Base-by-base conservation (phyloP, 2,797 vertebrate genomes). In the Dendrocincla fuliginosa region DNA sequence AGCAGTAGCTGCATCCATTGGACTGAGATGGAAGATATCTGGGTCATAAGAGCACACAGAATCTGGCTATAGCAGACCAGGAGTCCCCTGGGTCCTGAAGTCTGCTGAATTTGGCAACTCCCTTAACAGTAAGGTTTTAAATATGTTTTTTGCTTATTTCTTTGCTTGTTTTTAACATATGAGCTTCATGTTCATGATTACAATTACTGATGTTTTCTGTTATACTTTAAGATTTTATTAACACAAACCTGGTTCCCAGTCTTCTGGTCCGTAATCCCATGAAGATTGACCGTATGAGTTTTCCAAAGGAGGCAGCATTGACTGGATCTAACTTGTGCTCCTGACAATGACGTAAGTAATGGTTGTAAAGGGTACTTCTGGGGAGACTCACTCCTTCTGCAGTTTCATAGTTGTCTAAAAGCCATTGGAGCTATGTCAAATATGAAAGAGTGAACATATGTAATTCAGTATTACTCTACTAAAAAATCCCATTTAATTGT, bases 341-440 rank as follows among this genome's bases (percentile, higher is more conserved):
- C 97, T 98, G 98, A 97, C 98, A 98, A 49, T 98, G 98, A 56
- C 98, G 97, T 92, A 98, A 97, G 86, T 98, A 98, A 97, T 98
- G 98, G 97, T 98, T 98, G 96, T 98, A 98, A 59, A 98, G 98
- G 55, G 98, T 98, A 87, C 98, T 98, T 97, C 98, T 98, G 10
- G 98, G 98, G 64, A 98, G 98, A 75, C 98, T 98, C 82, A 98
- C 98, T 94, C 98, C 98, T 98, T 98, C 98, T 95, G 98, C 98
- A 73, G 98, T 98, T 97, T 98, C 98, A 25, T 98, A 98, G 97
- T 98, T 98, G 95, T 98, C 98, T 97, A 98, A 96, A 83, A 96
- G 97, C 98, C 98, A 98, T 91, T 98, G 98, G 87, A 98, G 98
- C 98, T 98, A 95, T 89, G 93, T 77, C 55, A 96, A 78, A 95